Evolutionary conservation across 2,797 vertebrate genomes (phyloP).

Genomic region (Xyrichtys novacula): DNA sequence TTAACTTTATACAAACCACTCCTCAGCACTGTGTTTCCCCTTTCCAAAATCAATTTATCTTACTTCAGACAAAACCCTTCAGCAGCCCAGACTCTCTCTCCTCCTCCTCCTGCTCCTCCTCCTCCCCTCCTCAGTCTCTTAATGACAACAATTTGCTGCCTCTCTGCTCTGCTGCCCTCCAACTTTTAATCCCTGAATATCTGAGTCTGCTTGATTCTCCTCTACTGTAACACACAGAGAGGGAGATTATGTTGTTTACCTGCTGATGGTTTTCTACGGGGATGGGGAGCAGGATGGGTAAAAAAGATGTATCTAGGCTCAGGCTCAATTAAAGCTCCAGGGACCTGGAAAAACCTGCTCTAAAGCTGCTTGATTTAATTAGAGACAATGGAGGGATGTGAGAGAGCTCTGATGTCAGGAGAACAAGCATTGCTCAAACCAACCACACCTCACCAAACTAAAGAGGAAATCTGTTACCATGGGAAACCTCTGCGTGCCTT

Average conservation of each 20-base stretch:
- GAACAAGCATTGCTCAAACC: no score
- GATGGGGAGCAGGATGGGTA: background rate
- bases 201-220: slow-evolving; percentile 47
- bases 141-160: slow-evolving; percentile 67
- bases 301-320: background rate
- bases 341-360: background rate
- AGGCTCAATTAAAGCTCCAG: background rate
- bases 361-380: background rate
- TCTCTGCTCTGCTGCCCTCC: slow-evolving; percentile 18
- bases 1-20: no score
- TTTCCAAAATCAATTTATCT: slow-evolving; percentile 27
- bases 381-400: no score
- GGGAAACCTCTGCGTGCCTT: no score
- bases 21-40: background rate
- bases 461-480: no score
- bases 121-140: background rate
- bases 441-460: no score
- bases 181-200: slow-evolving; percentile 65
- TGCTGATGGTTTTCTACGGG: background rate
- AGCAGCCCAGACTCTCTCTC: background rate
- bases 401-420: no score
- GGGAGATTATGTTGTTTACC: background rate
- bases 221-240: background rate
- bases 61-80: background rate
- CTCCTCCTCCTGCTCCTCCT: background rate